Percentiles rank a stretch among this genome's conserved stretches.
phyloP scores from a whole-genome alignment of 2,797 vertebrate genomes.

The Thunnus albacares region DNA sequence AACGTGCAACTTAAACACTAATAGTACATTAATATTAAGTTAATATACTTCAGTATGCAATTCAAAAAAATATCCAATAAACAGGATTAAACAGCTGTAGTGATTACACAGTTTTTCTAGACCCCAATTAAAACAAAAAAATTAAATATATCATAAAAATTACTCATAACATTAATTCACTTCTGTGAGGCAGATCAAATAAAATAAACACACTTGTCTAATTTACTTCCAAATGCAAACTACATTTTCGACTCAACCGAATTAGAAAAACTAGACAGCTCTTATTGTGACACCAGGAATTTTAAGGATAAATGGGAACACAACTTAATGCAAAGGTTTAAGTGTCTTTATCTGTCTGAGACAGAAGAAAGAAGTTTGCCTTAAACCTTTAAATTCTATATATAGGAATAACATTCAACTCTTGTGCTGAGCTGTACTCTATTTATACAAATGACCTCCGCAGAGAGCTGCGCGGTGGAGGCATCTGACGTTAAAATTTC shows the following conservation, averaged over 20 bases:
- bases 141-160: slow-evolving; percentile 5
- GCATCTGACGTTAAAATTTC: not conserved
- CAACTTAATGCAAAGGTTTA: not conserved
- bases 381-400: slow-evolving; percentile 2
- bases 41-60: slow-evolving; percentile 6
- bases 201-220: not conserved
- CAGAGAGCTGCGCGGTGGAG: not conserved
- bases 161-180: not conserved
- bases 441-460: slow-evolving; percentile 26
- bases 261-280: not conserved
- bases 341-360: slow-evolving; percentile 9
- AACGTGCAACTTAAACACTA: not conserved
- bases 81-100: slow-evolving; percentile 1
- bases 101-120: not conserved
- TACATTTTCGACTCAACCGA: not conserved
- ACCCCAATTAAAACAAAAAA: slow-evolving; percentile 2
- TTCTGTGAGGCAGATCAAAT: slow-evolving; percentile 19
- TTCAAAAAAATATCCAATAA: slow-evolving; percentile 10
- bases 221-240: not conserved
- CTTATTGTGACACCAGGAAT: slow-evolving; percentile 1
- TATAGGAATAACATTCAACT: slow-evolving; percentile 13
- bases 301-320: not conserved
- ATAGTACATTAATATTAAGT: not conserved
- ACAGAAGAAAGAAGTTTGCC: not conserved
- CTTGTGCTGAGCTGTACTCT: slow-evolving; percentile 10